phyloP scores from a whole-genome alignment of 2,888 invertebrate species.

The Helleia helle region DNA sequence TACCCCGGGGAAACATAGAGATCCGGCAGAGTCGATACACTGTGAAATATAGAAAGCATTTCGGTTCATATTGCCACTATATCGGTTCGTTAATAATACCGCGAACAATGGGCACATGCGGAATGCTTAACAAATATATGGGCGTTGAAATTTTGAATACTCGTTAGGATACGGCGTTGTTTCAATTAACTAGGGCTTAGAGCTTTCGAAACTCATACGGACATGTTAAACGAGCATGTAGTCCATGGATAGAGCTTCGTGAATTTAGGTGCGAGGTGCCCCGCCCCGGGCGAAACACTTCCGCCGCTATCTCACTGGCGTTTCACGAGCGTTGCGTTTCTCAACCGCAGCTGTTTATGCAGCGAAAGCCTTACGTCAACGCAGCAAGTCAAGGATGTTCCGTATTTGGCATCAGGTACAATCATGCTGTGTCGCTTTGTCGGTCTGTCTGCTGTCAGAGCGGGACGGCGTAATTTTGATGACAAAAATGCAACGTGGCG shows the following conservation, averaged over 20 bases:
- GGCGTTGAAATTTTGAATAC: conserved; percentile 40
- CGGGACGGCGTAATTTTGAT: no score
- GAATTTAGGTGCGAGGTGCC: conserved; percentile 38
- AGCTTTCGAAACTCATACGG: conserved; percentile 18
- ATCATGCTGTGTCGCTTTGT: no score
- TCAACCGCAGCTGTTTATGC: no score
- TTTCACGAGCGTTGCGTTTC: no score
- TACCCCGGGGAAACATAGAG: conserved; percentile 31
- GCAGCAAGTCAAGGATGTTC: no score
- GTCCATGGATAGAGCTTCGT: conserved; percentile 42
- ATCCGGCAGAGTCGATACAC: conserved; percentile 46
- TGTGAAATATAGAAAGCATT: conserved; percentile 45
- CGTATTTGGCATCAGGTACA: no score
- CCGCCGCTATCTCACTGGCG: no score
- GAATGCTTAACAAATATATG: conserved; percentile 44
- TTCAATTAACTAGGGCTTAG: conserved; percentile 23
- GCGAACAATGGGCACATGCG: conserved; percentile 41
- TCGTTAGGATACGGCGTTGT: conserved; percentile 18
- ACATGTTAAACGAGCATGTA: no score
- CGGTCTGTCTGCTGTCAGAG: no score
- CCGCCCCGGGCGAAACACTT: conserved; percentile 43
- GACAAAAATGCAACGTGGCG: no score
- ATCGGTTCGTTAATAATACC: conserved; percentile 47
- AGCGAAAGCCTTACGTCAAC: no score
- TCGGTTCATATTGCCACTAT: conserved; percentile 42